Percentiles rank a stretch among this genome's conserved stretches.
Conservation (phyloP, 2,888 invertebrate species). For the Nymphalis polychloros region DNA sequence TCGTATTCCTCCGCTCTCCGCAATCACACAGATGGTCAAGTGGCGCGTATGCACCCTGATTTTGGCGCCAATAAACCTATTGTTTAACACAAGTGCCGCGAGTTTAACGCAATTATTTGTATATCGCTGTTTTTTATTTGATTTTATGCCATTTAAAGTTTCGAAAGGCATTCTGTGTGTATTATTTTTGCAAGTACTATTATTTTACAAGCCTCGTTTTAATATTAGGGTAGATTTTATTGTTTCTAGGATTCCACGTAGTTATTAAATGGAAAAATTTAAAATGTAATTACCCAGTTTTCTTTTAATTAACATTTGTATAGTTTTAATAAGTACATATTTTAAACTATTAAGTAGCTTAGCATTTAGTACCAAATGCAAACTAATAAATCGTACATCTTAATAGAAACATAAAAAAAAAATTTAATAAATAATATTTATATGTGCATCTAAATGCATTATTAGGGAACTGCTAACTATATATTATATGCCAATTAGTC, state of each 20-base stretch:
- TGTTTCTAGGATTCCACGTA: background rate
- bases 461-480: no score
- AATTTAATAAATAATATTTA: no score
- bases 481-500: no score
- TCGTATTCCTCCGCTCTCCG: slow-evolving; percentile 29
- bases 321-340: no score
- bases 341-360: no score
- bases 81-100: slow-evolving; percentile 71
- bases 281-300: no score
- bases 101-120: slow-evolving; percentile 65
- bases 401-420: no score
- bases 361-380: no score
- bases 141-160: slow-evolving; percentile 59
- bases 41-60: slow-evolving; percentile 52
- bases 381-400: no score
- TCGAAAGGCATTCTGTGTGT: slow-evolving; percentile 23
- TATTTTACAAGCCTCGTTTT: slow-evolving; percentile 11
- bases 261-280: no score
- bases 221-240: slow-evolving; percentile 5
- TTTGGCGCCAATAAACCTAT: slow-evolving; percentile 63
- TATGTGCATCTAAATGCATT: no score
- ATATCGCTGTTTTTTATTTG: slow-evolving; percentile 60
- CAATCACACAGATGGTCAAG: slow-evolving; percentile 69
- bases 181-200: slow-evolving; percentile 26
- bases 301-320: no score